Base-by-base conservation (phyloP, 2,113 vertebrate species). In the Rhynchomys soricoides region DNA sequence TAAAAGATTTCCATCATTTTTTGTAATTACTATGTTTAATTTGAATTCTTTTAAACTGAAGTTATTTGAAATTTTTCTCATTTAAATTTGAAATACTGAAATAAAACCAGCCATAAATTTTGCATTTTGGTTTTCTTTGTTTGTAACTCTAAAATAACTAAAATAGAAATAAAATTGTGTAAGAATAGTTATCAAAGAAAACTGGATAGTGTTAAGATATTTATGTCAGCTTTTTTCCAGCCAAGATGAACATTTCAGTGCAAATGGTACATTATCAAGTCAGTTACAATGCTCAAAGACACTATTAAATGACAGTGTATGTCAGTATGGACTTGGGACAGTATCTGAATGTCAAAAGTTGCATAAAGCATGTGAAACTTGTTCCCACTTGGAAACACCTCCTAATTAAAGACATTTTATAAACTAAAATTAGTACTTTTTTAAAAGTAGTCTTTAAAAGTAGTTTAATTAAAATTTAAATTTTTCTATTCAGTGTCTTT, bases 381-480 rank as follows among this genome's bases (percentile, higher is more conserved):
- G 1, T 75, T 95, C 93, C 34, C 48, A 62, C 64, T 68, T 74
- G 48, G 8, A 95, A 92, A 74, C 45, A 26, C 10, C 16, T 89
- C 22, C 5, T 45, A 17, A 86, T 92, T 81, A 88, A 81, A 81
- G 29, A 7, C 10, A 66, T 90, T 59, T 77, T 94, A 37, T 91
- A 62, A 57, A 91, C 12, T 64, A 91, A 7, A 34, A 71, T 17
- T 3, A 95, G 16, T n/a, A n/a, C n/a, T n/a, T n/a, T n/a, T n/a
- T n/a, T n/a, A n/a, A n/a, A n/a, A n/a, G n/a, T n/a, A n/a, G n/a
- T n/a, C n/a, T n/a, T n/a, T 64, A 91, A 7, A 34, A 71, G 22
- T 3, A 95, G 16, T 1, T 73, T 50, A 89, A 82, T 71, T 52
- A 74, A 66, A 64, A 57, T 96, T 93, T 89, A 96, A 96, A 88